phyloP scores from a whole-genome alignment of 2,797 vertebrate species.

The Premnoplex brunnescens region DNA sequence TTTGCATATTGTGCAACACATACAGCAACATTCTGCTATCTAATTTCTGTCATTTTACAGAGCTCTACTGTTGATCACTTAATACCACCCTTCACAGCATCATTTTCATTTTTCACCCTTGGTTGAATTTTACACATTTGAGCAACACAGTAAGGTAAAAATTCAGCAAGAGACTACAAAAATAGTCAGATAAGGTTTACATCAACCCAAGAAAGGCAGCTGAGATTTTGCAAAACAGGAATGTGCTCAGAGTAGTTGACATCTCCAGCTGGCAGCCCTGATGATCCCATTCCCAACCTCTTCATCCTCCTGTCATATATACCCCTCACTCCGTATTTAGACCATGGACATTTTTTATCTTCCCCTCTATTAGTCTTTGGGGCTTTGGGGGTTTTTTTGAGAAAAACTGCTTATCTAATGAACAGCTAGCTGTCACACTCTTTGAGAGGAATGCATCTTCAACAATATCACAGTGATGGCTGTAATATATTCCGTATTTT shows the following conservation, averaged over 20 bases:
- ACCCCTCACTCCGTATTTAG: background rate
- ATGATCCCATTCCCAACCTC: background rate
- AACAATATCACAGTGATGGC: background rate
- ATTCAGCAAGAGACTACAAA: background rate
- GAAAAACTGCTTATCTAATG: background rate
- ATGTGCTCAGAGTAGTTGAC: accelerated
- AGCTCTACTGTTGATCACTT: background rate
- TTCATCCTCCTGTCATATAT: background rate
- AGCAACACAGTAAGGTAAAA: background rate
- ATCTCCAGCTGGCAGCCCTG: background rate
- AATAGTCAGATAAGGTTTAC: background rate
- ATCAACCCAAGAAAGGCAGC: background rate
- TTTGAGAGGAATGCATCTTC: background rate
- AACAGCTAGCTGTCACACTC: background rate
- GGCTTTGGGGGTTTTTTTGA: background rate
- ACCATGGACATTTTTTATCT: background rate
- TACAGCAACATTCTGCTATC: background rate
- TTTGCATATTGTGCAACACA: background rate
- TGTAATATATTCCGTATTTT: background rate
- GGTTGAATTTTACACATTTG: background rate
- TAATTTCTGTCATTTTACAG: background rate
- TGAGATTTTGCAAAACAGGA: background rate
- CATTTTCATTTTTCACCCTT: background rate
- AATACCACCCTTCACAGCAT: background rate
- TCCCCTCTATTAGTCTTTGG: background rate